phyloP scores from a whole-genome alignment of 2,113 vertebrate genomes.

The Accipiter cooperii region DNA sequence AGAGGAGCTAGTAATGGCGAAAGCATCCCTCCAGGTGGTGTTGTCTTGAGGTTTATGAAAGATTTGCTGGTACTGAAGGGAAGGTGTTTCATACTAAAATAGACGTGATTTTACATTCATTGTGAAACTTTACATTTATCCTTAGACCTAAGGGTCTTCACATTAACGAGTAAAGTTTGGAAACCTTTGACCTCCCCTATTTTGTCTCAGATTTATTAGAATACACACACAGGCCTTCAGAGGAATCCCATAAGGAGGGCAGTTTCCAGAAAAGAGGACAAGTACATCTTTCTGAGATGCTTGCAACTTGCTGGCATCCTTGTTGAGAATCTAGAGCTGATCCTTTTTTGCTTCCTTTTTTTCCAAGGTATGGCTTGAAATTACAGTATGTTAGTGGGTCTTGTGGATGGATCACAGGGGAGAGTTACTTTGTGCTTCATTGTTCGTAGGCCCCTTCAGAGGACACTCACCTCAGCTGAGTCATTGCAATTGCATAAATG shows the following conservation, averaged over 20 bases:
- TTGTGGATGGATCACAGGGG: not conserved
- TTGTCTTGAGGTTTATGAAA: not conserved
- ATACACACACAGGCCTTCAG: not conserved
- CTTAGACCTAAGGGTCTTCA: not conserved
- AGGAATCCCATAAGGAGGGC: not conserved
- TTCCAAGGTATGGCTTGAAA: not conserved
- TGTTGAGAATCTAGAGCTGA: not conserved
- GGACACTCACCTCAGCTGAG: not conserved
- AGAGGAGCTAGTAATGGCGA: not conserved
- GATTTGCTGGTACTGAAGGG: not conserved
- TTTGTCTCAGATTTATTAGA: not conserved
- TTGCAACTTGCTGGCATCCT: not conserved
- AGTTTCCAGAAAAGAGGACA: not conserved
- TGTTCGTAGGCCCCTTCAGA: not conserved
- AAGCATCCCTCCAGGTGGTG: not conserved
- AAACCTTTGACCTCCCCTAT: not conserved
- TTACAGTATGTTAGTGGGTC: not conserved
- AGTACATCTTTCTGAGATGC: not conserved
- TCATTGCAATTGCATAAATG: not conserved
- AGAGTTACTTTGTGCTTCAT: not conserved
- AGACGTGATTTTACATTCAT: not conserved
- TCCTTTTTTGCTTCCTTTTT: not conserved
- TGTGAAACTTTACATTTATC: not conserved
- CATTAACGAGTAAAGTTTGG: not conserved
- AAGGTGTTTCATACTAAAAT: not conserved